These are phyloP conservation scores for Liopterus haemorrhoidalis DNA, from an alignment of 2,888 invertebrate species.

Conservation along the genomic window DNA sequence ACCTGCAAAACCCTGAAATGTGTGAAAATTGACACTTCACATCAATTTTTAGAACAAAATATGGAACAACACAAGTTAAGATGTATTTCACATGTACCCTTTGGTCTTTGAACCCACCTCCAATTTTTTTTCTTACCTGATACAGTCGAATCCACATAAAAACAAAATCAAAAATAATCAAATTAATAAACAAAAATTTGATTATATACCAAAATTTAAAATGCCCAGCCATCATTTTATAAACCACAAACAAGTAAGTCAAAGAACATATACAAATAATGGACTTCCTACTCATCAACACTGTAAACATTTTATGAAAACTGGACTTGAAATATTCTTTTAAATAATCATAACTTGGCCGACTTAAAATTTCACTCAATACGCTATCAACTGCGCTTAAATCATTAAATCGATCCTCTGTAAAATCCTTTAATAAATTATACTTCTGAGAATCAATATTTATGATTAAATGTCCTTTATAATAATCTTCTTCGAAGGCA, in stretches of 20 bases:
- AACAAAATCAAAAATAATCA: constrained; percentile 14
- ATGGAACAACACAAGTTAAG: too few relatives aligned
- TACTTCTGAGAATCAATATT: constrained; percentile 8
- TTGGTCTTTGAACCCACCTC: too few relatives aligned
- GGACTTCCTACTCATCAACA: constrained; percentile 4
- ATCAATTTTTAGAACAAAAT: too few relatives aligned
- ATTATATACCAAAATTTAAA: constrained; percentile 4
- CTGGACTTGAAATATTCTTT: constrained; percentile 14
- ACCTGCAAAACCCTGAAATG: too few relatives aligned
- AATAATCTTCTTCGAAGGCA: background rate
- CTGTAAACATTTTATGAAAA: constrained; percentile 14
- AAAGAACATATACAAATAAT: constrained; percentile 5
- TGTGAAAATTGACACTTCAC: too few relatives aligned
- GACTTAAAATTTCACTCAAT: constrained; percentile 8
- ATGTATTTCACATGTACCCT: too few relatives aligned
- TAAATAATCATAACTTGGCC: constrained; percentile 6
- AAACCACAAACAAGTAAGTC: constrained; percentile 8
- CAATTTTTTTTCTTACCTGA: too few relatives aligned
- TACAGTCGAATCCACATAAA: constrained; percentile 15
- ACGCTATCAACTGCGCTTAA: constrained; percentile 9
- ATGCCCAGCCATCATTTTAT: constrained; percentile 8
- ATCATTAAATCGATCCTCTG: background rate
- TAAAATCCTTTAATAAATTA: constrained; percentile 10
- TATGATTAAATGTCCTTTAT: constrained; percentile 13
- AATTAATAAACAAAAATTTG: constrained; percentile 13